Evolutionary conservation across 2,113 vertebrate species (phyloP).

Genomic region (Uropsilus gracilis): DNA sequence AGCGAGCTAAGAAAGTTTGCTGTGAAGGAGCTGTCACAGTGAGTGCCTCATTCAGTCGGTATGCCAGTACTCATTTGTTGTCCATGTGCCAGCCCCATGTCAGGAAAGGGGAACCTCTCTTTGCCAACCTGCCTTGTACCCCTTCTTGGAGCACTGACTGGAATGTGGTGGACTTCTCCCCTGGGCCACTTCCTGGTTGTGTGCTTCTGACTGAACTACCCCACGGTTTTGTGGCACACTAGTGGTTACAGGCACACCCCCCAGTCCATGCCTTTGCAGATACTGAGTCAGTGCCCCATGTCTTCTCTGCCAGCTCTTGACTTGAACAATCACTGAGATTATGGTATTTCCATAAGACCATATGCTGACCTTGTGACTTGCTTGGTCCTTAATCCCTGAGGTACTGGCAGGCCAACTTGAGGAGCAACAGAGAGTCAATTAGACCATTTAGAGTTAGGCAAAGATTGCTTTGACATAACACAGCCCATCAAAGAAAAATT

Average conservation of each 20-base stretch:
- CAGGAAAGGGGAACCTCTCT: background rate
- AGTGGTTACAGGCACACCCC: no score
- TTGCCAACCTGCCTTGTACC: rapidly evolving
- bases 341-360: no score
- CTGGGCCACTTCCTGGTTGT: no score
- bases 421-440: background rate
- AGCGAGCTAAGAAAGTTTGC: background rate
- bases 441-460: background rate
- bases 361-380: background rate
- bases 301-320: background rate
- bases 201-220: rapidly evolving
- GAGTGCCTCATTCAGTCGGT: rapidly evolving
- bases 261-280: background rate
- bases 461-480: background rate
- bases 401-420: background rate
- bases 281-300: background rate
- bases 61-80: no score
- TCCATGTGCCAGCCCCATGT: rapidly evolving
- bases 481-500: background rate
- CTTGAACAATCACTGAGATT: background rate
- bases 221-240: background rate
- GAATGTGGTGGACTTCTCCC: background rate
- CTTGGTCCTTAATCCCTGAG: background rate
- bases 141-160: background rate
- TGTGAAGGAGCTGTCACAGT: no score